Percentiles rank a stretch among this genome's conserved stretches.
These are phyloP conservation scores for Leguminivora glycinivorella DNA, from an alignment of 1,140 invertebrate genomes.

Conservation along the genomic window DNA sequence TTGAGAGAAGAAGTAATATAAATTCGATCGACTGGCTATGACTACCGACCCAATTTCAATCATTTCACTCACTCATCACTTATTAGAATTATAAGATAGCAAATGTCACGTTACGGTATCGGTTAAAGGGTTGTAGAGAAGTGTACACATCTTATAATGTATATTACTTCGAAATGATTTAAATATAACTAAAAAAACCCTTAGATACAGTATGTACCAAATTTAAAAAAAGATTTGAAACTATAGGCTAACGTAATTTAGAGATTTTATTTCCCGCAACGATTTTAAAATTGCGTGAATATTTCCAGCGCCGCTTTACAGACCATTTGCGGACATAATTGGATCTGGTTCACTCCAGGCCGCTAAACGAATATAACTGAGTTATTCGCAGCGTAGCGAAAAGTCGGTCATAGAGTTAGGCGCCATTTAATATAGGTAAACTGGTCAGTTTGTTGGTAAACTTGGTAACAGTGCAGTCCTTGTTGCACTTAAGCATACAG, in stretches of 20 bases:
- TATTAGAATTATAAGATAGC: too few relatives aligned
- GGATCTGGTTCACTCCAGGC: slow-evolving; percentile 1
- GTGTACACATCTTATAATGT: too few relatives aligned
- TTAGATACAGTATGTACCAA: too few relatives aligned
- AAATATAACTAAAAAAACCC: too few relatives aligned
- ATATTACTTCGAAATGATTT: too few relatives aligned
- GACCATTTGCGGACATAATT: slow-evolving; percentile 20
- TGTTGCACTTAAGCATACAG: background rate
- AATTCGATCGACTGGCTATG: too few relatives aligned
- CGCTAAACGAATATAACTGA: slow-evolving; percentile 13
- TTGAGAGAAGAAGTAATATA: too few relatives aligned
- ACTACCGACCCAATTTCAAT: too few relatives aligned
- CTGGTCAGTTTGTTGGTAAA: background rate
- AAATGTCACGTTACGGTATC: too few relatives aligned
- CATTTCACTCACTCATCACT: too few relatives aligned
- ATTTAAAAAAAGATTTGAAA: background rate
- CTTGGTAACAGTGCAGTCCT: background rate
- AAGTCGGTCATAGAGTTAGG: background rate
- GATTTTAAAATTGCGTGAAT: background rate
- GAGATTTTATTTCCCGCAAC: background rate
- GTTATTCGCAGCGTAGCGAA: background rate
- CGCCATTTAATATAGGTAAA: background rate
- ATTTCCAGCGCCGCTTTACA: slow-evolving; percentile 1
- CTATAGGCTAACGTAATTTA: background rate
- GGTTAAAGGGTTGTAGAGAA: too few relatives aligned